Conservation (phyloP, 2,888 invertebrate genomes). For the Brenthis hecate region DNA sequence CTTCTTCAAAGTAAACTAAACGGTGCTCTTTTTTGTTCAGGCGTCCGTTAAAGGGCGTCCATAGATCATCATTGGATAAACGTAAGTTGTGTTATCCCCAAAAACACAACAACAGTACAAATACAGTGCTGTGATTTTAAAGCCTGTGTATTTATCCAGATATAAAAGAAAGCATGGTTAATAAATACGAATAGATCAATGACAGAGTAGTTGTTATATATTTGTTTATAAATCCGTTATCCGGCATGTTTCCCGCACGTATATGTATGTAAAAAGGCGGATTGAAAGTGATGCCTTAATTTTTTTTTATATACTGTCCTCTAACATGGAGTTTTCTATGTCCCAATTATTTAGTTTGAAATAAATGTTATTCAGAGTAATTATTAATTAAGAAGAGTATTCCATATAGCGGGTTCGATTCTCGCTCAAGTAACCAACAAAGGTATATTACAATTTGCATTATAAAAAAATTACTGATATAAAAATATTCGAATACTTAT, state of each 20-base stretch:
- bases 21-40: conserved; percentile 59
- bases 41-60: conserved; percentile 81
- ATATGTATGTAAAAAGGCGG: conserved; percentile 22
- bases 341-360: no score
- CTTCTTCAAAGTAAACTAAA: conserved; percentile 51
- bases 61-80: conserved; percentile 79
- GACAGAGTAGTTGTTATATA: not conserved
- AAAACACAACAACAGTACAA: conserved; percentile 54
- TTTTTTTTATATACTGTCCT: not conserved
- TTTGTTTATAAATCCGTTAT: conserved; percentile 43
- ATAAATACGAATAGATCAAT: not conserved
- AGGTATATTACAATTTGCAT: no score
- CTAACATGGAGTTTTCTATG: not conserved
- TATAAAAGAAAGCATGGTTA: conserved; percentile 35
- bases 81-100: conserved; percentile 69
- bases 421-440: no score
- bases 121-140: conserved; percentile 51
- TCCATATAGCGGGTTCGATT: no score
- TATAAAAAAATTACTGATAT: no score
- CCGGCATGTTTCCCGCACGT: conserved; percentile 57
- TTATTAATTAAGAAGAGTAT: no score
- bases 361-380: no score
- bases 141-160: conserved; percentile 33
- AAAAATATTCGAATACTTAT: no score
- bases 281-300: not conserved